Conservation (phyloP, 2,888 invertebrate genomes). For the Cryptus armator region DNA sequence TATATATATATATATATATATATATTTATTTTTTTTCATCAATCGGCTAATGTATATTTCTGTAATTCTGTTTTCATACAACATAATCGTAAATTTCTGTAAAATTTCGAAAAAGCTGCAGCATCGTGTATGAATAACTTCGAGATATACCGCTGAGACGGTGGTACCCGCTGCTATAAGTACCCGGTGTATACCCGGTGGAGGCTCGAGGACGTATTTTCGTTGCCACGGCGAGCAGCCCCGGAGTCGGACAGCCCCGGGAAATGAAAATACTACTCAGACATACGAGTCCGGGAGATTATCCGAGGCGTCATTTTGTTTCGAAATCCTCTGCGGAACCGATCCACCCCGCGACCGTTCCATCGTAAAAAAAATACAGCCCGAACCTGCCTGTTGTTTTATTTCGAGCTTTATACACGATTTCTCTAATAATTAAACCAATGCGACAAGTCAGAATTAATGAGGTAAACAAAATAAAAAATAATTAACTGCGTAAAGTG, state of each 20-base stretch:
- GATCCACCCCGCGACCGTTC: slow-evolving; percentile 30
- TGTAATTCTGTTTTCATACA: neutral
- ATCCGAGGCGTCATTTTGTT: slow-evolving; percentile 67
- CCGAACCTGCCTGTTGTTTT: neutral
- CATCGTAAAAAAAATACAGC: slow-evolving; percentile 7
- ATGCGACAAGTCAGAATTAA: neutral
- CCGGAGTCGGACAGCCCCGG: slow-evolving; percentile 55
- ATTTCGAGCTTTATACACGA: neutral
- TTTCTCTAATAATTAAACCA: neutral
- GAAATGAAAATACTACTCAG: slow-evolving; percentile 68
- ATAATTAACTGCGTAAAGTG: neutral
- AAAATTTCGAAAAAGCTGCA: neutral
- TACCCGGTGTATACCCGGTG: neutral
- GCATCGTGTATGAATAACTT: neutral
- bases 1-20: no score
- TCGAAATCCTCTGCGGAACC: slow-evolving; percentile 41
- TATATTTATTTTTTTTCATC: slow-evolving; percentile 16
- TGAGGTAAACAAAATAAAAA: neutral
- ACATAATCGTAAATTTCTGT: neutral
- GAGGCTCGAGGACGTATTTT: slow-evolving; percentile 16
- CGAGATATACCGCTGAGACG: neutral
- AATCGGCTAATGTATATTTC: neutral
- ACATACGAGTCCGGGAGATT: slow-evolving; percentile 61
- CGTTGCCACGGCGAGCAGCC: slow-evolving; percentile 51
- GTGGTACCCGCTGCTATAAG: no score